Evolutionary conservation across 2,797 vertebrate genomes (phyloP), one percentile per base, ranked within the genome.

Genomic region (Pseudochirops corinnae): DNA sequence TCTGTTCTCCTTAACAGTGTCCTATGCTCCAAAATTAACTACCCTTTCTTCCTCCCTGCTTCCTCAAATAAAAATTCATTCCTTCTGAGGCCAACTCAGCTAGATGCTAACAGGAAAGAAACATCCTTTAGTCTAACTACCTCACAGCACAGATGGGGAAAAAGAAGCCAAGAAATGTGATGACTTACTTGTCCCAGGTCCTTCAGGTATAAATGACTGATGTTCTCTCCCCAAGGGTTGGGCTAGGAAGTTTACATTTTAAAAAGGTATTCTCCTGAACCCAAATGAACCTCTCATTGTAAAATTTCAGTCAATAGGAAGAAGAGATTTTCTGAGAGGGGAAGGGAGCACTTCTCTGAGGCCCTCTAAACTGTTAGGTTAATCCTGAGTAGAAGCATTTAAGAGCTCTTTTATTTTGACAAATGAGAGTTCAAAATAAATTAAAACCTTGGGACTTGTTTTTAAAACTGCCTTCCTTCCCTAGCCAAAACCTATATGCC

Each of bases 211-310:
- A 91, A 94, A 92, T 29, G 82, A 92, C 82, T 46, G 56, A 46
- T 53, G 24, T 82, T 6, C 46, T 46, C 39, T 10, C 87, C 67
- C 33, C 21, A 74, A 91, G 87, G 91, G 58, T 62, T 62, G 12
- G 53, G 39, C 87, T 93, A 57, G 91, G 91, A 95, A 82, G 0
- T 58, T 56, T 82, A 26, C 91, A 92, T 93, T 96, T 94, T 55
- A 94, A 87, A 97, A 94, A 55, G 91, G 60, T 60, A 92, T 91
- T 93, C 67, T 46, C 31, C 58, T 16, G 46, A 53, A 9, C n/a
- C n/a, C 39, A 39, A 82, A 46, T 46, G 39, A 82, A 82, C 21
- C 7, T 82, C 21, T 82, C 10, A 39, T 46, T 24, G 7, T 26
- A 46, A 82, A 82, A 82, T 82, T 82, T 82, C 67, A 74, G n/a